A percentile compares a stretch with the other conserved stretches of the same genome.
Conservation (phyloP, 2,113 vertebrate species). For the Rhinolophus sinicus region DNA sequence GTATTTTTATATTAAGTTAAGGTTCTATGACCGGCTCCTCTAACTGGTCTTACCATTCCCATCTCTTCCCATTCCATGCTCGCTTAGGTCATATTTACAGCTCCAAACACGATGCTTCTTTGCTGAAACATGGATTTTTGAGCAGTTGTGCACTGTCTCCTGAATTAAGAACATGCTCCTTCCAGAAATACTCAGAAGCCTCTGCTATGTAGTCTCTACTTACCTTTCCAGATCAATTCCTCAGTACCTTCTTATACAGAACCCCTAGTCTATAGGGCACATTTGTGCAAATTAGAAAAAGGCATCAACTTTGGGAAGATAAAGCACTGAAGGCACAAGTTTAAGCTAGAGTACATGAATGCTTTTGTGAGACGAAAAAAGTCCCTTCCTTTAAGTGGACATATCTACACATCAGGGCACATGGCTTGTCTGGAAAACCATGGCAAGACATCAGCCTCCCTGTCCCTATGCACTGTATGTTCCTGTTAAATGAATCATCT, state of each 20-base stretch:
- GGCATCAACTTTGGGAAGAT: neutral
- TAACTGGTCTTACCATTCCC: neutral
- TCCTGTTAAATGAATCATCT: neutral
- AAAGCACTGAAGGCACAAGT: neutral
- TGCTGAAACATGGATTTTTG: neutral
- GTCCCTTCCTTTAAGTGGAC: neutral
- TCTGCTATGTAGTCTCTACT: neutral
- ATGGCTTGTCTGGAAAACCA: neutral
- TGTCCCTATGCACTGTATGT: fast-evolving
- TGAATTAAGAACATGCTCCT: neutral
- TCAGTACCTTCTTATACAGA: neutral
- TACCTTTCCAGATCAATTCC: neutral
- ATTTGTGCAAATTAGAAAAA: neutral
- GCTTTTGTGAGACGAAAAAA: neutral
- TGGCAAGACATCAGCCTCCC: too few relatives aligned
- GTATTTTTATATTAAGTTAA: neutral
- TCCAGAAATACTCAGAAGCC: neutral
- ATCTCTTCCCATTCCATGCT: neutral
- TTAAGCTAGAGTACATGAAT: neutral
- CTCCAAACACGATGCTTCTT: neutral
- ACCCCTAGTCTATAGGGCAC: neutral
- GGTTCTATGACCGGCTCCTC: neutral
- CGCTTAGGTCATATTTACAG: neutral
- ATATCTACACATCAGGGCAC: neutral
- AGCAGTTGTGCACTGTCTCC: neutral